A percentile compares a stretch with the other conserved stretches of the same genome.
Conservation (phyloP, 2,888 invertebrate genomes). For the Theodoxus fluviatilis region DNA sequence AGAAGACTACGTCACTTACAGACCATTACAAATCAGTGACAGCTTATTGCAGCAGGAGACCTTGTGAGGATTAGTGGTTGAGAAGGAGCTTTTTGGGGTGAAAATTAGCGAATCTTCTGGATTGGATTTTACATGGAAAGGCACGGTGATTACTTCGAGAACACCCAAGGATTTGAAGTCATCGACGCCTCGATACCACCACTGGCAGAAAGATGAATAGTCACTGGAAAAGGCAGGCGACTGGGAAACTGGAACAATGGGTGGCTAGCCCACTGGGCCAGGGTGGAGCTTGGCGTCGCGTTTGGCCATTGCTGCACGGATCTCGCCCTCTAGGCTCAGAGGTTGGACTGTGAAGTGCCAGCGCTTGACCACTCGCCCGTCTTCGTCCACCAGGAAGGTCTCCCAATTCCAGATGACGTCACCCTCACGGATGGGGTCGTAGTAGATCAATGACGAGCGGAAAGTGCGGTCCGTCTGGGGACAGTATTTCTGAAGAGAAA, state of each 20-base stretch:
- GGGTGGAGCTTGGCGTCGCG: not conserved
- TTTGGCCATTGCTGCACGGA: conserved; percentile 14
- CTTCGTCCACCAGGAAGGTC: conserved; percentile 44
- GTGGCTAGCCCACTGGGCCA: not conserved
- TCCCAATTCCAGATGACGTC: conserved; percentile 56
- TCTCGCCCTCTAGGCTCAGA: conserved; percentile 7
- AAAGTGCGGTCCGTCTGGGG: conserved; percentile 42
- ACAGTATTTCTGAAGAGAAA: conserved; percentile 39
- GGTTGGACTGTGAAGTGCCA: conserved; percentile 32
- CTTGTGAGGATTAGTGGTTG: too few relatives aligned
- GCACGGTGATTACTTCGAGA: too few relatives aligned
- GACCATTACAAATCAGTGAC: too few relatives aligned
- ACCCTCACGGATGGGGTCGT: conserved; percentile 41
- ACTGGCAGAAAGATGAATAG: not conserved
- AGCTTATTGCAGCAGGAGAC: too few relatives aligned
- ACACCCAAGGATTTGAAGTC: conserved; percentile 10
- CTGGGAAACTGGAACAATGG: not conserved
- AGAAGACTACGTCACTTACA: too few relatives aligned
- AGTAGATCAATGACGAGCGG: conserved; percentile 35
- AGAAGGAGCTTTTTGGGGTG: too few relatives aligned
- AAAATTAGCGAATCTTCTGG: too few relatives aligned
- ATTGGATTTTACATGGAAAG: conserved; percentile 25
- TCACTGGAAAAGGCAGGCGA: not conserved
- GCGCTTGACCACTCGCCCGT: conserved; percentile 33
- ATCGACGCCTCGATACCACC: not conserved